phyloP scores from a whole-genome alignment of 2,888 invertebrate genomes.

The Pterostichus niger region DNA sequence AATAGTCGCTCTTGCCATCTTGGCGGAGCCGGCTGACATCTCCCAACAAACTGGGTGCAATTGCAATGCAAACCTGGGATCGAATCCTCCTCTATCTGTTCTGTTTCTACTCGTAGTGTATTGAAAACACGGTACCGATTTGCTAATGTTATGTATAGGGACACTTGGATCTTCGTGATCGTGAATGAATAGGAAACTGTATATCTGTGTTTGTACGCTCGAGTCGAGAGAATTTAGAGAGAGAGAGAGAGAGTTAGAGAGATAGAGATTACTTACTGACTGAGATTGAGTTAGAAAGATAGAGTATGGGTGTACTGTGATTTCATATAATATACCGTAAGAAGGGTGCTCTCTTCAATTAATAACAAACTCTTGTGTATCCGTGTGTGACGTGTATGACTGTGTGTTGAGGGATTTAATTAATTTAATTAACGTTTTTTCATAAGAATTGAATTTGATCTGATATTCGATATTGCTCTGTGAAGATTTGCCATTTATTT shows the following conservation, averaged over 20 bases:
- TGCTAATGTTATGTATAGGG: slow-evolving; percentile 40
- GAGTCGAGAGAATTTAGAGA: slow-evolving; percentile 42
- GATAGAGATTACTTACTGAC: slow-evolving; percentile 39
- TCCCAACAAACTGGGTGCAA: slow-evolving; percentile 36
- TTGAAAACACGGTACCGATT: slow-evolving; percentile 39
- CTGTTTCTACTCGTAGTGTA: background rate
- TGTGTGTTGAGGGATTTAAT: slow-evolving; percentile 36
- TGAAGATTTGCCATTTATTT: slow-evolving; percentile 64
- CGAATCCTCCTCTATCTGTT: slow-evolving; percentile 31
- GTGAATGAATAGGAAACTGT: slow-evolving; percentile 45
- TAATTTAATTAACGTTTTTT: slow-evolving; percentile 56
- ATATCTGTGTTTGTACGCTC: slow-evolving; percentile 40
- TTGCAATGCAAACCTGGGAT: slow-evolving; percentile 48
- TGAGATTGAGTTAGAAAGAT: background rate
- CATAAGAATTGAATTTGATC: slow-evolving; percentile 66
- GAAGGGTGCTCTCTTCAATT: slow-evolving; percentile 32
- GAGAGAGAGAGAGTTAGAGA: slow-evolving; percentile 4
- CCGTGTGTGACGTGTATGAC: slow-evolving; percentile 31
- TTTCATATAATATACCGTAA: slow-evolving; percentile 28
- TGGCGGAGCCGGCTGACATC: slow-evolving; percentile 47
- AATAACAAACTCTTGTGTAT: slow-evolving; percentile 33
- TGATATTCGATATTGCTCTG: slow-evolving; percentile 65
- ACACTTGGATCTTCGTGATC: slow-evolving; percentile 49
- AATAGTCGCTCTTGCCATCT: slow-evolving; percentile 75
- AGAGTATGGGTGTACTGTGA: too few relatives aligned